Conservation (phyloP, 2,113 vertebrate genomes). For the Sclerurus mexicanus region DNA sequence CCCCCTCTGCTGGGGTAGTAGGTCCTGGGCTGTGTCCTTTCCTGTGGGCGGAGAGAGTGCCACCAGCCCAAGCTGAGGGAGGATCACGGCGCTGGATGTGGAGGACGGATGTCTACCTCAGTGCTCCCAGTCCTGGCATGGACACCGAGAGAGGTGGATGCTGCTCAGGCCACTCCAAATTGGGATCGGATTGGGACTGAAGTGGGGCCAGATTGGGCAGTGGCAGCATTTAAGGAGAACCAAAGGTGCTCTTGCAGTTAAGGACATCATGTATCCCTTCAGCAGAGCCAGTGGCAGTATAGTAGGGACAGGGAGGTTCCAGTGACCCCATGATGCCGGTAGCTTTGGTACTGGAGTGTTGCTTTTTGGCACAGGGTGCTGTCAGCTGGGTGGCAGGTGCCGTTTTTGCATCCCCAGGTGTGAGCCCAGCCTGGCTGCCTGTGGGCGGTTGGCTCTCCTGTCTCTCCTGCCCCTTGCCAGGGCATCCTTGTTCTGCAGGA, state of each 20-base stretch:
- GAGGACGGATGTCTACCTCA: fast-evolving
- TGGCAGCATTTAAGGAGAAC: background rate
- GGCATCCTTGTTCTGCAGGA: background rate
- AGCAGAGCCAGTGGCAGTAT: background rate
- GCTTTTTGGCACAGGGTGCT: fast-evolving
- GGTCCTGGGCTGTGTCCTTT: background rate
- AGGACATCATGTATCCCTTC: background rate
- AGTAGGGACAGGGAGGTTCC: background rate
- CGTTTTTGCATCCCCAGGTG: too few relatives aligned
- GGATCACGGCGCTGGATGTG: background rate
- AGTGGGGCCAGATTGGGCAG: background rate
- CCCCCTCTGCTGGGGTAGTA: fast-evolving
- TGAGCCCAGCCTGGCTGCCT: background rate
- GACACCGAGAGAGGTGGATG: background rate
- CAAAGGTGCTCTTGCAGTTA: background rate
- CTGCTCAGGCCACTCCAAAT: background rate
- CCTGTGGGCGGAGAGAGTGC: fast-evolving
- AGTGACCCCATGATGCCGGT: fast-evolving
- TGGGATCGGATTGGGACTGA: background rate
- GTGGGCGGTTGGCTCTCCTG: background rate
- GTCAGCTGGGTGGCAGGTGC: background rate
- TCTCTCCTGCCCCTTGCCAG: fast-evolving
- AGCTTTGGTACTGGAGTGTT: background rate
- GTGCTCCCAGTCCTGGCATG: background rate
- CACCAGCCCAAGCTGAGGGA: background rate